Conservation (phyloP, 2,113 vertebrate species). For the Larimichthys polyactis region DNA sequence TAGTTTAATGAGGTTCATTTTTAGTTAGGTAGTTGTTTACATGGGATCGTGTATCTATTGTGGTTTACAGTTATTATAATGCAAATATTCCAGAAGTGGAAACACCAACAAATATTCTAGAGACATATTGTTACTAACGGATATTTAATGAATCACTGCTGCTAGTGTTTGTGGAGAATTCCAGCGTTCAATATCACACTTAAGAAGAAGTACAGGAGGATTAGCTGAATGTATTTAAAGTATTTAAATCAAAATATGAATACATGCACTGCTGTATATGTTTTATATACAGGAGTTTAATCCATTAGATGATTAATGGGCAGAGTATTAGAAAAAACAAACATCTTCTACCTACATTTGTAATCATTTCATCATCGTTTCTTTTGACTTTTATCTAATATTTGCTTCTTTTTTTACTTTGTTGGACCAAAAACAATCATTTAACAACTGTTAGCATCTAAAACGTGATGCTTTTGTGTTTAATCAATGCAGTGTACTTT, state of each 20-base stretch:
- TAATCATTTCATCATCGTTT: neutral
- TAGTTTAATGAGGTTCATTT: slow-evolving; percentile 5
- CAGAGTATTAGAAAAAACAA: neutral
- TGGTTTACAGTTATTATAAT: neutral
- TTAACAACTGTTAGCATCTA: too few relatives aligned
- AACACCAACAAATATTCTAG: neutral
- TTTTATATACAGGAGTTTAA: neutral
- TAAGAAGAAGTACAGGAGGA: neutral
- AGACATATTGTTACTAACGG: neutral
- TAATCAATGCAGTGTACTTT: neutral
- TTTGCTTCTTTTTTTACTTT: too few relatives aligned
- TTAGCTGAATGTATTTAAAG: neutral
- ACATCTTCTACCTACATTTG: neutral
- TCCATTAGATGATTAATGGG: neutral
- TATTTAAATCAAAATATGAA: neutral
- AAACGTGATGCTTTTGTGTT: neutral
- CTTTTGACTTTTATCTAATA: too few relatives aligned
- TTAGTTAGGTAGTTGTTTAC: neutral
- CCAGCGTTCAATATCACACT: neutral
- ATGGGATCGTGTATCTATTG: neutral
- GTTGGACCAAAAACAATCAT: neutral
- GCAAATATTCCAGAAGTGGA: neutral
- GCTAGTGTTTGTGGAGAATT: neutral
- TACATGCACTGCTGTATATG: neutral
- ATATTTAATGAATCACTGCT: neutral